A percentile compares a stretch with the other conserved stretches of the same genome.
These are phyloP conservation scores for Netelia virgata DNA, from an alignment of 2,888 invertebrate genomes.

Conservation along the genomic window DNA sequence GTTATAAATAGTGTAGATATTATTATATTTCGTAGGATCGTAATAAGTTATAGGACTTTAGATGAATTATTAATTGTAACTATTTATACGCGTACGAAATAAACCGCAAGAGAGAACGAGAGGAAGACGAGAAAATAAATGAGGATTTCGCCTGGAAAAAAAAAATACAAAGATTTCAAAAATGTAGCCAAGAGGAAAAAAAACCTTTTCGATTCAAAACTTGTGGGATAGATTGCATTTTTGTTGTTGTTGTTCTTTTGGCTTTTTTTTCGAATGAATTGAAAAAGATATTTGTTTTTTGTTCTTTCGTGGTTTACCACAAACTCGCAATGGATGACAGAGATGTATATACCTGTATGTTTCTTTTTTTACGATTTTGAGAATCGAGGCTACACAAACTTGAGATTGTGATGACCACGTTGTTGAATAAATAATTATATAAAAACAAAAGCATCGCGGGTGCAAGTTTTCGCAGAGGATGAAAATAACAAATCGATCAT, in stretches of 20 bases:
- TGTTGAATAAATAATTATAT: conserved; percentile 46
- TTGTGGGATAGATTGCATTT: conserved; percentile 77
- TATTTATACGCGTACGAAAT: conserved; percentile 78
- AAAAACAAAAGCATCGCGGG: conserved; percentile 8
- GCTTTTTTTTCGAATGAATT: conserved; percentile 38
- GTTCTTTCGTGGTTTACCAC: conserved; percentile 47
- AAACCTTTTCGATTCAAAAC: conserved; percentile 60
- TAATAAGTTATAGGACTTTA: conserved; percentile 77
- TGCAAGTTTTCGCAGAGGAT: conserved; percentile 23
- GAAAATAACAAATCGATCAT: not conserved
- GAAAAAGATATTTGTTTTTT: conserved; percentile 35
- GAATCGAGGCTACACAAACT: conserved; percentile 46
- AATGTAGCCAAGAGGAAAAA: conserved; percentile 64
- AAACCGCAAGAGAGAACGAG: conserved; percentile 48
- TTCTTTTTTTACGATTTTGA: conserved; percentile 54
- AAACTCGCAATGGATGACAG: conserved; percentile 47
- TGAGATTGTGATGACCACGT: conserved; percentile 55
- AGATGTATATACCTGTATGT: conserved; percentile 26
- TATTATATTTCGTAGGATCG: conserved; percentile 76
- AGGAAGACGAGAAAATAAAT: conserved; percentile 49
- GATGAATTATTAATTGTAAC: conserved; percentile 74
- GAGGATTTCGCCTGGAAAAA: conserved; percentile 30
- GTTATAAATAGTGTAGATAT: conserved; percentile 80
- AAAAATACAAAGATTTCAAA: conserved; percentile 57
- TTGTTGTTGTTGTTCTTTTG: conserved; percentile 30